Evolutionary conservation across 2,797 vertebrate species (phyloP), one percentile per base, ranked within the genome.

Genomic region (Florisuga fusca): DNA sequence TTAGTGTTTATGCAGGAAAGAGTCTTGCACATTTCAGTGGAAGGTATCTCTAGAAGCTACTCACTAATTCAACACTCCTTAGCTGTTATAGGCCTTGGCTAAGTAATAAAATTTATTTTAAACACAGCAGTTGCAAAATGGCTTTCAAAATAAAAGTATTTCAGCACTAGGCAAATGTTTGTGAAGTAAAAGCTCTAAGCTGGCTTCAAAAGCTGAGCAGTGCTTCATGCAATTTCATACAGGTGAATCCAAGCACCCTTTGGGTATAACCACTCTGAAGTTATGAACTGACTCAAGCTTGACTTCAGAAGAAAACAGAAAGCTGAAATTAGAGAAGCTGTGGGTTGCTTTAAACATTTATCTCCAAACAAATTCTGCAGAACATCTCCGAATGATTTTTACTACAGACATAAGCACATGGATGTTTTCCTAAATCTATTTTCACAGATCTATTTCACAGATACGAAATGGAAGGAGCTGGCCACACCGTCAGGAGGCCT

Each of bases 131-230:
- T 14, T 84, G 55, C 15, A 2, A 78, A 87, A 86, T 3, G 2
- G 74, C 77, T 91, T 94, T 75, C 57, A 90, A 94, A 95, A 90
- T 21, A 92, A 94, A 96, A 76, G 17, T 59, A 31, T 59, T 88
- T 75, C 31, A 95, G 90, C 85, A 71, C 61, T 45, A 57, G 69
- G 80, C 83, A 29, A 8, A 62, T 64, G 50, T 58, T 89, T 68
- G 62, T 73, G 48, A 89, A 87, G 81, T 61, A 87, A 91, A 95
- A 94, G 82, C 83, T 86, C 72, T 53, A 80, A 69, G 82, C 84
- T 84, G 59, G 43, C 63, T 76, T 81, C 38, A 33, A 10, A 90
- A 91, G 51, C 26, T 90, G 63, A 93, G 83, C 86, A 84, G 82
- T 0, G 2, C 25, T 94, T 68, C 83, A 91, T 95, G 95, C 91